phyloP scores from a whole-genome alignment of 2,797 vertebrate genomes.

The Oophaga sylvatica region DNA sequence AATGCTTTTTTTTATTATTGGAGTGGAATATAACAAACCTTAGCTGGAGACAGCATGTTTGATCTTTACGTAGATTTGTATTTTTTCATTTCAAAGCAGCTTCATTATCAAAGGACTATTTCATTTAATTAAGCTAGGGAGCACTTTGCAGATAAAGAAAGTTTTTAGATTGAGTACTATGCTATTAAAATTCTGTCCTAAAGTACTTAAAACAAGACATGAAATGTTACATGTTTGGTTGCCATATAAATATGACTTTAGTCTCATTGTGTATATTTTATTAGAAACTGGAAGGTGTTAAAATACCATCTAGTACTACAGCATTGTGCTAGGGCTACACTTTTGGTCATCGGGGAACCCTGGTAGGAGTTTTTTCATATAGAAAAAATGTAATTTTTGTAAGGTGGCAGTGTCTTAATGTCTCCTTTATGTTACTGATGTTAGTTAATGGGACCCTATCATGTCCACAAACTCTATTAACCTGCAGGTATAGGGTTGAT shows the following conservation, averaged over 20 bases:
- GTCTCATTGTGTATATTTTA: neutral
- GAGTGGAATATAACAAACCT: slow-evolving; percentile 9
- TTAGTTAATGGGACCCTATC: too few relatives aligned
- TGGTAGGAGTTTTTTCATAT: neutral
- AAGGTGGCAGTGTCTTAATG: too few relatives aligned
- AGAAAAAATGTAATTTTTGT: neutral
- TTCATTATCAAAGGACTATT: slow-evolving; percentile 38
- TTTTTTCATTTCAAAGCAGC: slow-evolving; percentile 23
- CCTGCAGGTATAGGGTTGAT: too few relatives aligned
- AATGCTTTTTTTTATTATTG: neutral
- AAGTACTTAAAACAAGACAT: neutral
- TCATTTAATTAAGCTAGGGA: neutral
- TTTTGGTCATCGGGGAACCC: neutral
- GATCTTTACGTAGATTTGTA: slow-evolving; percentile 13
- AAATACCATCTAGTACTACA: neutral
- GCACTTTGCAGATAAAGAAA: slow-evolving; percentile 13
- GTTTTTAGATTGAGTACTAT: slow-evolving; percentile 5
- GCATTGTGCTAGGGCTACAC: neutral
- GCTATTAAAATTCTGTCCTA: neutral
- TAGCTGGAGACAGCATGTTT: neutral
- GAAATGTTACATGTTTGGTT: neutral
- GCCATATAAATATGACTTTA: neutral
- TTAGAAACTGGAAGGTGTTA: neutral
- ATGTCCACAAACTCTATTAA: too few relatives aligned
- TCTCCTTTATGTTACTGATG: too few relatives aligned